Percentiles rank a stretch among this genome's conserved stretches.
These are phyloP conservation scores for Chrysodeixis includens DNA, from an alignment of 2,888 invertebrate genomes.

Conservation along the genomic window DNA sequence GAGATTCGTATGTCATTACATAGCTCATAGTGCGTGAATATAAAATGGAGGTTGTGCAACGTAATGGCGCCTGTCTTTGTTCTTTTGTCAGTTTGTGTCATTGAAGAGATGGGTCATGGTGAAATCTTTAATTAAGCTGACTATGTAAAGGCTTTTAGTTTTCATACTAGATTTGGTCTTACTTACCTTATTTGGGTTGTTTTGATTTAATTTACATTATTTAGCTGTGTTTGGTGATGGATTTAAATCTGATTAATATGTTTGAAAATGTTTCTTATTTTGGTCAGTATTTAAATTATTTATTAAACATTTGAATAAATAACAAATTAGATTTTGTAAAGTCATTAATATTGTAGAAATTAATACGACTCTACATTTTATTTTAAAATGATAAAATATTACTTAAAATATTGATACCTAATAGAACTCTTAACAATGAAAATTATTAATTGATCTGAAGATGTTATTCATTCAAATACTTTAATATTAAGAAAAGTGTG, in stretches of 20 bases:
- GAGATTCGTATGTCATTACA: constrained; percentile 61
- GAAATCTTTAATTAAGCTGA: constrained; percentile 71
- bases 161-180: constrained; percentile 16
- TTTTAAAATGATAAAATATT: too few species aligned
- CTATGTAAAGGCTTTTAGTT: constrained; percentile 46
- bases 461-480: too few species aligned
- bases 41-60: constrained; percentile 74
- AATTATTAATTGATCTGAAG: too few species aligned
- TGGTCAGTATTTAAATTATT: neutral
- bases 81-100: constrained; percentile 84
- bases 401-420: too few species aligned
- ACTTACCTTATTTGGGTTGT: neutral
- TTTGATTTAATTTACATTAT: neutral
- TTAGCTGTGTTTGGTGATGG: neutral
- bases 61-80: constrained; percentile 80
- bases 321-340: too few species aligned
- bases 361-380: too few species aligned
- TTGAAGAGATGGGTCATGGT: constrained; percentile 84
- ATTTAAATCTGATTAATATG: neutral
- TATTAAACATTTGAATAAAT: too few species aligned
- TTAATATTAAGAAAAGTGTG: too few species aligned
- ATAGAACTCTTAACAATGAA: too few species aligned
- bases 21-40: constrained; percentile 61
- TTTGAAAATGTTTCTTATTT: neutral
- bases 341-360: too few species aligned